phyloP scores from a whole-genome alignment of 2,113 vertebrate genomes.

The Charina bottae region DNA sequence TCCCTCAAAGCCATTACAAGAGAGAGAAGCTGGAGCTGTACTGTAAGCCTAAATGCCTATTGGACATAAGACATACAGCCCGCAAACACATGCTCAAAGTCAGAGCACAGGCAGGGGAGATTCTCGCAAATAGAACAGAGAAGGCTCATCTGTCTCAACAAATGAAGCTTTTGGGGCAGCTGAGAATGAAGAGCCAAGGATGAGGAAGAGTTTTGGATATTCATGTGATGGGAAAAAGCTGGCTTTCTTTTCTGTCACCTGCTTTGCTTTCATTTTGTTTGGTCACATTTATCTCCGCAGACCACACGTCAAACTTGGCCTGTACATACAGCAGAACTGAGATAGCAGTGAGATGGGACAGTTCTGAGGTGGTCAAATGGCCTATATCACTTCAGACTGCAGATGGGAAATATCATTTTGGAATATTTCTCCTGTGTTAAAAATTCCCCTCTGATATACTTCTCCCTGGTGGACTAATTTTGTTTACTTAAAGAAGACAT shows the following conservation, averaged over 20 bases:
- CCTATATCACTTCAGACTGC: not conserved
- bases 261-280: not conserved
- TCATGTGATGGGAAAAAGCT: rapidly evolving
- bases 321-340: not conserved
- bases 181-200: conserved; percentile 12
- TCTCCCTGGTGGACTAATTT: not conserved
- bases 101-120: not conserved
- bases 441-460: not conserved
- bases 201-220: not conserved
- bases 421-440: not conserved
- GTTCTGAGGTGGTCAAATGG: not conserved
- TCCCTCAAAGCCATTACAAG: conserved; percentile 20
- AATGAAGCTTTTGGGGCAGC: conserved; percentile 28
- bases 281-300: not conserved
- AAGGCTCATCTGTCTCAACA: not conserved
- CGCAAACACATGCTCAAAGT: not conserved
- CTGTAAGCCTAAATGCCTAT: conserved; percentile 11
- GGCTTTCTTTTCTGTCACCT: not conserved
- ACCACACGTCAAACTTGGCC: not conserved
- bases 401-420: not conserved
- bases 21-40: not conserved
- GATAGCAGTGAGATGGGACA: not conserved
- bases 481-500: not conserved
- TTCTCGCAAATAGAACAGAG: not conserved
- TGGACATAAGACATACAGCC: not conserved